These are phyloP conservation scores for Holacanthella duospinosa DNA, from an alignment of 2,888 invertebrate genomes.

Conservation along the genomic window DNA sequence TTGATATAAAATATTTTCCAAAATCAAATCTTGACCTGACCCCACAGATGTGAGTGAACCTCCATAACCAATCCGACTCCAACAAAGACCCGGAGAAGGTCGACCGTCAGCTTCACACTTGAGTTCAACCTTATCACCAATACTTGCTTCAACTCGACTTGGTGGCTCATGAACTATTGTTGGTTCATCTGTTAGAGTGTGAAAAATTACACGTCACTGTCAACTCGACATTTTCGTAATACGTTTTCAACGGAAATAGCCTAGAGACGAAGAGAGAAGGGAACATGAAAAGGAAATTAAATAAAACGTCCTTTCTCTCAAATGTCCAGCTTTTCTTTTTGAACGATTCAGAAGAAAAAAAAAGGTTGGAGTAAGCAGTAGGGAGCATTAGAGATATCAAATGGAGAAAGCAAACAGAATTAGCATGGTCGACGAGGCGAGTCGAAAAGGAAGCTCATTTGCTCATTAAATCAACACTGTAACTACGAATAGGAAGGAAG, in stretches of 20 bases:
- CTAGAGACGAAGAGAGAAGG: not conserved
- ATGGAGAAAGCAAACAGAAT: not conserved
- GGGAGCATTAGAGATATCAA: not conserved
- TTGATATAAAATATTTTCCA: constrained; percentile 62
- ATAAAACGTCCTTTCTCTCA: not conserved
- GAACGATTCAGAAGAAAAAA: not conserved
- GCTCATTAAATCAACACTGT: not conserved
- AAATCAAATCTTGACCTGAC: constrained; percentile 51
- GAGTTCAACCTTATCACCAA: constrained; percentile 75
- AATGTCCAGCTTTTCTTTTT: not conserved
- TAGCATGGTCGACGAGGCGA: not conserved
- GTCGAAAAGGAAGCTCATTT: not conserved
- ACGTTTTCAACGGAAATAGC: not conserved
- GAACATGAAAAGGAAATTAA: not conserved
- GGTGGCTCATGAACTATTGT: constrained; percentile 39
- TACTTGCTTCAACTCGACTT: constrained; percentile 55
- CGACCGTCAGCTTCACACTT: constrained; percentile 63
- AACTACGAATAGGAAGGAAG: not conserved
- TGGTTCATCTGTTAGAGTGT: constrained; percentile 36
- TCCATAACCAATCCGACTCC: constrained; percentile 48
- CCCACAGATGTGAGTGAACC: constrained; percentile 48
- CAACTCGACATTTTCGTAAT: not conserved
- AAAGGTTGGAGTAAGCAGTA: not conserved
- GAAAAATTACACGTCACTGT: constrained; percentile 6
- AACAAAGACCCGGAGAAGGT: constrained; percentile 44